Evolutionary conservation across 2,113 vertebrate genomes (phyloP), one percentile per base, ranked within the genome.

Genomic region (Corythaixoides concolor): DNA sequence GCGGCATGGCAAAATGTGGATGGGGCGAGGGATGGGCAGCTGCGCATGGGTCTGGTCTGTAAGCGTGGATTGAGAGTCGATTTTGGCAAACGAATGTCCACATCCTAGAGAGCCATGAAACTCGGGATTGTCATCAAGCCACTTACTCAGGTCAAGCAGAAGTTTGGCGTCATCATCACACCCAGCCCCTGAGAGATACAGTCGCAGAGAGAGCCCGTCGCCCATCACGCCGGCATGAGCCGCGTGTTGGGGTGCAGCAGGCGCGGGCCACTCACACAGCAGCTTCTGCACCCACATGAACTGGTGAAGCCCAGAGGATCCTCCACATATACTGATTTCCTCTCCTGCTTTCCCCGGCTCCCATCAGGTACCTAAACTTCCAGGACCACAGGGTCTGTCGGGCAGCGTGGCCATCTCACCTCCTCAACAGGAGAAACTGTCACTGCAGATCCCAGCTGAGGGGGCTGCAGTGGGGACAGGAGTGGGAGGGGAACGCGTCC

Each of bases 211-310:
- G 14, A 41, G 12, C 23, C 63, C 67, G 27, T 30, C 5, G 4
- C 28, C 20, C 18, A 56, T 28, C 52, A 24, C 41, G 41, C 50
- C 1, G 0, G 3, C 18, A 52, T 8, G 49, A 69, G 18, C 27
- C 6, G 1, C 1, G 0, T 12, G 19, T 39, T 9, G 32, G 15
- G 0, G 0, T 26, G 62, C 49, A 56, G 66, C 43, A 47, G 20
- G 26, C 47, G 67, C 0, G 0, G 50, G 35, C 45, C 23, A 6
- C 28, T 80, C 53, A 7, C 26, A 37, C 26, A 66, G 72, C 45
- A 12, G 2, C 30, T 33, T 32, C 59, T 66, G 45, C 24, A 14
- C 4, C 35, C 49, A 18, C 12, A 1, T 2, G 35, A 49, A n/a
- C 52, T 53, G 59, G 33, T 4, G 45, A 78, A 52, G 59, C 16